Conservation (phyloP, 2,113 vertebrate genomes). For the Carollia perspicillata region DNA sequence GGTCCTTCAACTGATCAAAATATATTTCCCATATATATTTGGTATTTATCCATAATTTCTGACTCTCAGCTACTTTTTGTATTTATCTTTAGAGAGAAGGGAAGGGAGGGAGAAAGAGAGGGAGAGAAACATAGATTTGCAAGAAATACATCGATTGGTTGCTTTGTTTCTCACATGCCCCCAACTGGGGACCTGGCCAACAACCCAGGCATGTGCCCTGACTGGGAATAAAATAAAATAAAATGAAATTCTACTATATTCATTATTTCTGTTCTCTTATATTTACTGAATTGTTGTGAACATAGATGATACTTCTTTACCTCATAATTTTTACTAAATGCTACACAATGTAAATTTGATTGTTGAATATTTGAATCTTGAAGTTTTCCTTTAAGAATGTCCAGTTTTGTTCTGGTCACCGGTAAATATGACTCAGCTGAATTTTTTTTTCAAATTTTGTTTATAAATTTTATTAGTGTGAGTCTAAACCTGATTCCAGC, state of each 20-base stretch:
- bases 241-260: neutral
- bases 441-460: neutral
- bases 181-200: too few relatives aligned
- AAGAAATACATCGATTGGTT: too few relatives aligned
- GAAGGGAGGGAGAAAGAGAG: too few relatives aligned
- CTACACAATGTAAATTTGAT: neutral
- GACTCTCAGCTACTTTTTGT: neutral
- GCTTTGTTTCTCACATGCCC: too few relatives aligned
- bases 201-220: too few relatives aligned
- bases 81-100: too few relatives aligned
- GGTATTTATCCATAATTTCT: neutral
- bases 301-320: neutral
- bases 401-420: neutral
- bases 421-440: neutral
- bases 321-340: neutral
- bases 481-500: neutral
- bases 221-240: too few relatives aligned
- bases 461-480: neutral
- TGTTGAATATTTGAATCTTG: neutral
- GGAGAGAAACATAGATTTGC: too few relatives aligned
- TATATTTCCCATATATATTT: neutral
- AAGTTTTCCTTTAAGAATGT: neutral
- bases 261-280: neutral
- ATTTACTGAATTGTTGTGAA: neutral
- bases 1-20: too few relatives aligned